Evolutionary conservation across 1,140 invertebrate genomes (phyloP), one percentile per base, ranked within the genome.

Genomic region (Pseudachorutes palmiensis): DNA sequence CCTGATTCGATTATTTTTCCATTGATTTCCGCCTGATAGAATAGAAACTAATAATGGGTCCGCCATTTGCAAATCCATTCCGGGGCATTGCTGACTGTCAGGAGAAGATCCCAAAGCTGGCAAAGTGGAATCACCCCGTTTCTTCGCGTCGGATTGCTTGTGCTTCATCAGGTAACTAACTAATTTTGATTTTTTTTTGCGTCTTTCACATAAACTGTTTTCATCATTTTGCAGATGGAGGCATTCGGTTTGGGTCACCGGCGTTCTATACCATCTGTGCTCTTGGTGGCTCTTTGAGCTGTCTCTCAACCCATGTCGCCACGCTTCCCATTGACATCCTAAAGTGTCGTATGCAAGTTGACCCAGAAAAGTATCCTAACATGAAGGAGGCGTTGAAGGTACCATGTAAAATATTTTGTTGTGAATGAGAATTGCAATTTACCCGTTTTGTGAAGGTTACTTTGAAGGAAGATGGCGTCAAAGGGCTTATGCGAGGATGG

Each of bases 281-380:
- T 28, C 78, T 86, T 74, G 86, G 85, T 65, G 86, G 86, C 62
- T 78, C 86, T 64, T 73, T 88, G 1, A 85, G 83, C 68, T 88
- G 86, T 79, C 86, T 86, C 70, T 74, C 86, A 36, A 87, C 86
- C 41, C 86, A 87, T 73, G 83, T 84, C 28, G 81, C 81, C 57
- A 79, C 87, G 24, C 83, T 85, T 1, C 86, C 86, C 1, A 78
- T 87, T 31, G 86, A 87, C 80, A 76, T 87, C 71, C 83, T 87
- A 32, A 87, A 87, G 77, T 87, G 86, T 75, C 77, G 86, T 68
- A 85, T 87, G 68, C 85, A 87, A 77, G 84, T 85, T 64, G 77
- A 84, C 70, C 80, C 82, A n/a, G 79, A 71, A 22, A 85, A 84
- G 72, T 84, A 84, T 75, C 82, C 82, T 70, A 77, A 77, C 62